Conservation (phyloP, 1,140 invertebrate genomes). For the Drosophila fuyamai region DNA sequence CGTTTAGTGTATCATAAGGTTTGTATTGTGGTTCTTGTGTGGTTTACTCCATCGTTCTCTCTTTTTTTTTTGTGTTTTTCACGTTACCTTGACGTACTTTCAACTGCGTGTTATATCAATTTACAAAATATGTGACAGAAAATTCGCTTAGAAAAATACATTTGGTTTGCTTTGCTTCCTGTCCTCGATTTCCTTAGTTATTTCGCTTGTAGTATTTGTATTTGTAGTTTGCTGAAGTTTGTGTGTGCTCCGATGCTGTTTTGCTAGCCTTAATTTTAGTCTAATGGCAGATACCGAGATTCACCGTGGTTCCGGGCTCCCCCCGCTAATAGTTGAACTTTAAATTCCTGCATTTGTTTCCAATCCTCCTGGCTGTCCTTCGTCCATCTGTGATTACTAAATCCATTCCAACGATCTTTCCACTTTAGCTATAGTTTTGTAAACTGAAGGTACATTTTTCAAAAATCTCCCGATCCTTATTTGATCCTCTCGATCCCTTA, state of each 20-base stretch:
- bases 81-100: slow-evolving; percentile 9
- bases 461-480: slow-evolving; percentile 33
- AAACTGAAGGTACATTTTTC: slow-evolving; percentile 80
- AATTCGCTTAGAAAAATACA: slow-evolving; percentile 68
- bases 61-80: slow-evolving; percentile 8
- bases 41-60: slow-evolving; percentile 6
- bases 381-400: slow-evolving; percentile 1
- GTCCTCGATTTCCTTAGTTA: slow-evolving; percentile 1
- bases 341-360: slow-evolving; percentile 63
- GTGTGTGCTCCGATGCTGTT: slow-evolving; percentile 13
- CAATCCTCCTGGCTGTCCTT: slow-evolving; percentile 14
- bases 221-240: slow-evolving; percentile 8
- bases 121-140: slow-evolving; percentile 40
- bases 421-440: slow-evolving; percentile 61
- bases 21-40: slow-evolving; percentile 5
- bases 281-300: slow-evolving; percentile 74
- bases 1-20: slow-evolving; percentile 4
- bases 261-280: slow-evolving; percentile 43
- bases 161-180: slow-evolving; percentile 30
- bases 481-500: background rate
- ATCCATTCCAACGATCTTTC: background rate
- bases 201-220: background rate
- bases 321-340: slow-evolving; percentile 57
- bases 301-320: slow-evolving; percentile 34
- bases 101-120: slow-evolving; percentile 14